Percentiles rank a stretch among this genome's conserved stretches.
Evolutionary conservation across 1,140 invertebrate genomes (phyloP).

Genomic region (Latrodectus geometricus): DNA sequence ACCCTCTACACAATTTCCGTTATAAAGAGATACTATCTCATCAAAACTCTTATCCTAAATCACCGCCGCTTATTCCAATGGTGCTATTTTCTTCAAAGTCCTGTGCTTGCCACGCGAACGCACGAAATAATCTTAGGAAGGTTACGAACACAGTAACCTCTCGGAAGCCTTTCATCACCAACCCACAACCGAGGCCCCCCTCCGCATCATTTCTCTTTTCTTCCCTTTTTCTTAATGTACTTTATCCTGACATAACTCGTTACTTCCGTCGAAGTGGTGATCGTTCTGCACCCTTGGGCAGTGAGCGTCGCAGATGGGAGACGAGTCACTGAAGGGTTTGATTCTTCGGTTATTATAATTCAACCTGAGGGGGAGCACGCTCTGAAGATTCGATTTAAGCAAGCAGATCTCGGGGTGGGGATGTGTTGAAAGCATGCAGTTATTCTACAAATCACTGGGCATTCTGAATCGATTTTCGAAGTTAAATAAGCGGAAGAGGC

Average conservation of each 20-base stretch:
- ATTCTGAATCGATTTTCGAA: too few species aligned
- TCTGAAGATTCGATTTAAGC: not conserved
- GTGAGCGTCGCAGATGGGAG: slow-evolving; percentile 15
- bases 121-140: not conserved
- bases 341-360: not conserved
- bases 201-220: not conserved
- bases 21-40: not conserved
- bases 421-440: too few species aligned
- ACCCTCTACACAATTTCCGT: not conserved
- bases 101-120: slow-evolving; percentile 22
- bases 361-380: not conserved
- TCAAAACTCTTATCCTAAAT: too few species aligned
- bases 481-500: too few species aligned
- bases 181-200: not conserved
- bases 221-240: not conserved
- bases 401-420: not conserved
- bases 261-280: slow-evolving; percentile 46
- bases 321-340: slow-evolving; percentile 12
- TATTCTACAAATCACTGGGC: too few species aligned
- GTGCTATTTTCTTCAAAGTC: not conserved
- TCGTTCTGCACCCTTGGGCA: slow-evolving; percentile 25
- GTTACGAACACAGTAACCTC: not conserved
- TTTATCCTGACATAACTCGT: slow-evolving; percentile 40
- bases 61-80: not conserved
- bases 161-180: slow-evolving; percentile 9